Evolutionary conservation across 2,797 vertebrate species (phyloP).

Genomic region (Chiloscyllium punctatum): DNA sequence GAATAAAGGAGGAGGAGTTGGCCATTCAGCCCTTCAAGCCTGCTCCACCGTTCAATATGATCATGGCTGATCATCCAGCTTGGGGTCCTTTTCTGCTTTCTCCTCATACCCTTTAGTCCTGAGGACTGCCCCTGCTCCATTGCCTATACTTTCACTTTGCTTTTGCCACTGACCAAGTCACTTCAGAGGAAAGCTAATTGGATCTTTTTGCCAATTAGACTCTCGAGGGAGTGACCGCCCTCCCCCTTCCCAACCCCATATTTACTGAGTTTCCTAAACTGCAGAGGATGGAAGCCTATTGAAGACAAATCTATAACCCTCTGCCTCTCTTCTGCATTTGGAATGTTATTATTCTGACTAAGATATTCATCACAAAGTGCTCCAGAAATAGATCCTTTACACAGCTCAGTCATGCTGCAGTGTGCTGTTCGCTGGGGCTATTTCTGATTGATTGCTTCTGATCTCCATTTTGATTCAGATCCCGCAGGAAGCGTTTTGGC

Average conservation of each 20-base stretch:
- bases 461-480: not conserved
- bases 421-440: not conserved
- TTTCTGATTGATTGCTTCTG: not conserved
- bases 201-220: not conserved
- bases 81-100: no score
- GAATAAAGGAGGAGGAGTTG: no score
- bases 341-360: not conserved
- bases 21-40: no score
- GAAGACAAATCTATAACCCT: not conserved
- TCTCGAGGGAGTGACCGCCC: not conserved
- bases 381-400: not conserved
- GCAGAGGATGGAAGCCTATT: not conserved
- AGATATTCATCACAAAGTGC: not conserved
- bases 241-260: no score
- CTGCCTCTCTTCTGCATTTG: no score
- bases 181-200: not conserved
- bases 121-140: no score
- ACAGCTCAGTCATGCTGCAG: not conserved
- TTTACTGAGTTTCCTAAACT: not conserved
- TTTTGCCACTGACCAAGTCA: no score
- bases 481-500: not conserved
- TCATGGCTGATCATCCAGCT: no score
- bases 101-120: no score
- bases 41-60: no score
- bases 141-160: no score